phyloP scores from a whole-genome alignment of 2,888 invertebrate species.

The Craniophora ligustri region DNA sequence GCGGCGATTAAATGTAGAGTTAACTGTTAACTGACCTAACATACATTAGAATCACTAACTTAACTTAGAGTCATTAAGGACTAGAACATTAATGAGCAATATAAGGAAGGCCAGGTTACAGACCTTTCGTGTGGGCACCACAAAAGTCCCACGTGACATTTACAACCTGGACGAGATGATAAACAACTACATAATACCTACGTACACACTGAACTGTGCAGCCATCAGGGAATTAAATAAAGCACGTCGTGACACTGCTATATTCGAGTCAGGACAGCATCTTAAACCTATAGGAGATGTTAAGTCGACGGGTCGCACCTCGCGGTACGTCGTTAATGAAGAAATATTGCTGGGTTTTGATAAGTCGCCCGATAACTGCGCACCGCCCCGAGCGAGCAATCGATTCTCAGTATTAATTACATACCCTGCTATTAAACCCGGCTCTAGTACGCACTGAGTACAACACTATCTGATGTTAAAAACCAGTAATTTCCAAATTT shows the following conservation, averaged over 20 bases:
- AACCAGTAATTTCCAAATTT: constrained; percentile 52
- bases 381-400: constrained; percentile 66
- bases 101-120: constrained; percentile 1
- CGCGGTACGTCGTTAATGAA: constrained; percentile 82
- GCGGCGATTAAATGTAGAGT: constrained; percentile 38
- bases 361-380: constrained; percentile 77
- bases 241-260: constrained; percentile 24
- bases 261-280: constrained; percentile 45
- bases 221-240: constrained; percentile 26
- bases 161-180: constrained; percentile 18
- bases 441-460: constrained; percentile 49
- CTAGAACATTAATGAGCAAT: constrained; percentile 3
- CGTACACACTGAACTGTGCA: constrained; percentile 21
- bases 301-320: constrained; percentile 69
- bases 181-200: constrained; percentile 22
- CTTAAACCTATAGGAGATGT: constrained; percentile 66
- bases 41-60: too few species aligned
- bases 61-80: constrained; percentile 6
- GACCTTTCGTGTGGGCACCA: neutral
- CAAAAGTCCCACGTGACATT: constrained; percentile 21
- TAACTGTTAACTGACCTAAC: constrained; percentile 22
- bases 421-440: constrained; percentile 56
- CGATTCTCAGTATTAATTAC: constrained; percentile 76
- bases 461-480: constrained; percentile 51
- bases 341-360: constrained; percentile 84